Evolutionary conservation across 2,113 vertebrate genomes (phyloP), one percentile per base, ranked within the genome.

Genomic region (Spermophilus dauricus): DNA sequence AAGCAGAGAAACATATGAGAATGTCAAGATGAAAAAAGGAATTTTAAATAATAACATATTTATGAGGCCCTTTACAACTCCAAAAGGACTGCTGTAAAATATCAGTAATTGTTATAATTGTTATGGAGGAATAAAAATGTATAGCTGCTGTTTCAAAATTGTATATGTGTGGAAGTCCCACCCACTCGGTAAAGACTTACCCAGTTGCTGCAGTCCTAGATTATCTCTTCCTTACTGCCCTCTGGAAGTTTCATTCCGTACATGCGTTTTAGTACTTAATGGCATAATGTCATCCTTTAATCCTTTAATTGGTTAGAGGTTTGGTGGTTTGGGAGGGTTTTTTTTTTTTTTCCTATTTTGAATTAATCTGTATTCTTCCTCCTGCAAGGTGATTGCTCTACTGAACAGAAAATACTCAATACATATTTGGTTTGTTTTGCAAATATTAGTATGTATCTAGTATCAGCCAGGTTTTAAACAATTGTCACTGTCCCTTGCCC

Each of bases 11-110:
- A 93, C 94, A 95, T 91, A 96, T 96, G 97, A 98, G 77, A 92
- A 75, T 84, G 85, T 95, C 86, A 83, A 97, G 85, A 93, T 1
- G 94, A 97, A 88, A 97, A 94, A 48, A 76, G 58, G 90, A 97
- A 98, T 98, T 95, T 97, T 97, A 97, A 97, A 94, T 96, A 97
- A 96, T 93, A 97, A 96, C 97, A 98, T 96, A 94, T 91, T 97
- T 92, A 84, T 63, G 56, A 90, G 45, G 37, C 6, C 48, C 42
- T 90, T 96, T 86, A 91, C 80, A 92, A 96, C 72, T 90, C 26
- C 61, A 61, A 65, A 89, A 95, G 67, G 88, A 67, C 3, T 86
- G 77, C 88, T 95, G 24, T 85, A 86, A 84, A 91, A 96, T 87
- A 65, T 58, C 39, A 92, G 6, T 82, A 94, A 88, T 78, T 94